These are phyloP conservation scores for Girardinus metallicus DNA, from an alignment of 2,797 vertebrate genomes.

Conservation along the genomic window DNA sequence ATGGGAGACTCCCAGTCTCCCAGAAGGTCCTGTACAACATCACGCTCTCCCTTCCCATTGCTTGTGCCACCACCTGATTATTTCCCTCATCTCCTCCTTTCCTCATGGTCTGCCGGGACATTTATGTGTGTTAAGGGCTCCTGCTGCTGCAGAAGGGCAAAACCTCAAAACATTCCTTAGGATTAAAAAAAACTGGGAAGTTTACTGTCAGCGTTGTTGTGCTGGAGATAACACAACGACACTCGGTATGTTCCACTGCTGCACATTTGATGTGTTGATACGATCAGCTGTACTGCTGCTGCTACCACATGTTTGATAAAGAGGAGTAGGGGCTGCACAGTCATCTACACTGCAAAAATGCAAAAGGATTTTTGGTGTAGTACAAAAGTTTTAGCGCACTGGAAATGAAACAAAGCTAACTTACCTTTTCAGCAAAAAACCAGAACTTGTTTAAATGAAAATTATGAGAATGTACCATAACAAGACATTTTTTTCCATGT, in stretches of 20 bases:
- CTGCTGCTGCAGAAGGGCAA: not conserved
- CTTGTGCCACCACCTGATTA: conserved; percentile 32
- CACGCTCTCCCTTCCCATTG: not conserved
- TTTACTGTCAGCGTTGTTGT: not conserved
- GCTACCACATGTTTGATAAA: not conserved
- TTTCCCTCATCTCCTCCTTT: conserved; percentile 20
- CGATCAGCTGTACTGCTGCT: not conserved
- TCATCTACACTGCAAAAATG: not conserved
- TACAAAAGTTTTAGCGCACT: too few relatives aligned
- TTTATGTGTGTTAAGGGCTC: conserved; percentile 21
- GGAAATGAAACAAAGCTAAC: too few relatives aligned
- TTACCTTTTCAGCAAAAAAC: too few relatives aligned
- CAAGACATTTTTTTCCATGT: too few relatives aligned
- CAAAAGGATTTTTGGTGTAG: too few relatives aligned
- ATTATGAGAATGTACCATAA: too few relatives aligned
- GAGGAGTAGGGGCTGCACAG: not conserved
- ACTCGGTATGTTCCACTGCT: not conserved
- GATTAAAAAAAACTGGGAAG: not conserved
- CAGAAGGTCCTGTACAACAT: conserved; percentile 17
- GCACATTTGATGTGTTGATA: not conserved
- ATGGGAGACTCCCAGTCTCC: conserved; percentile 19
- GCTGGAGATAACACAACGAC: too few relatives aligned
- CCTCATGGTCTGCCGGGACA: conserved; percentile 15
- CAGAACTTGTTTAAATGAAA: too few relatives aligned
- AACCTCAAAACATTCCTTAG: not conserved